phyloP scores from a whole-genome alignment of 2,113 vertebrate species.

The Capreolus pygargus region DNA sequence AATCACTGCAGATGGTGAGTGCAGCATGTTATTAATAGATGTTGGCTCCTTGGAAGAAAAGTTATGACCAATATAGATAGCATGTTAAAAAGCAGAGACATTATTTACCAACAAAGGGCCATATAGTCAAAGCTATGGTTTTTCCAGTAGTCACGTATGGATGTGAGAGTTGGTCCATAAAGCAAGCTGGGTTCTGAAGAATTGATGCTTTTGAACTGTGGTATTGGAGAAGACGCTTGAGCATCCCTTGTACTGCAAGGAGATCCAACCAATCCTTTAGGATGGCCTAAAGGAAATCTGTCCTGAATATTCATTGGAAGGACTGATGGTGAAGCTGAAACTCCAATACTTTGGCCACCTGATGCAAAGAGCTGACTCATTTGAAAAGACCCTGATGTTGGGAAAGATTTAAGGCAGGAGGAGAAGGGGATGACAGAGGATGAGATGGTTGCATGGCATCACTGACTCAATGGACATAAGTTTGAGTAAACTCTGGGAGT shows the following conservation, averaged over 20 bases:
- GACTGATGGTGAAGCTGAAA: neutral
- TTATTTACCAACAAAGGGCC: neutral
- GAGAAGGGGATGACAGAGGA: neutral
- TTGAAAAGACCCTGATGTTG: neutral
- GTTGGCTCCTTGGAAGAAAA: neutral
- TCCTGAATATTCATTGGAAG: neutral
- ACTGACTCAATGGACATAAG: neutral
- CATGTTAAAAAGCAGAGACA: neutral
- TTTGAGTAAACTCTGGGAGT: neutral
- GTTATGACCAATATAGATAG: neutral
- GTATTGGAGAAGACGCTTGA: neutral
- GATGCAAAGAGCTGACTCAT: neutral
- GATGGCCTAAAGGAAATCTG: neutral
- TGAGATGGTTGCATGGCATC: neutral
- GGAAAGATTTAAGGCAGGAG: neutral
- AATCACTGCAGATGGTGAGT: neutral
- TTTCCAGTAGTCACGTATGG: neutral
- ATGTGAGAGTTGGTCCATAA: neutral
- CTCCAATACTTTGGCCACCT: neutral
- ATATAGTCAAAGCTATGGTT: neutral
- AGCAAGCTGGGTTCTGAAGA: neutral
- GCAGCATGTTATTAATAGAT: neutral
- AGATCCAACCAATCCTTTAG: neutral
- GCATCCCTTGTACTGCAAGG: accelerated
- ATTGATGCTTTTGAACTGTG: neutral